Base-by-base conservation (phyloP, 2,113 vertebrate species). In the Notarius lentiginosus region DNA sequence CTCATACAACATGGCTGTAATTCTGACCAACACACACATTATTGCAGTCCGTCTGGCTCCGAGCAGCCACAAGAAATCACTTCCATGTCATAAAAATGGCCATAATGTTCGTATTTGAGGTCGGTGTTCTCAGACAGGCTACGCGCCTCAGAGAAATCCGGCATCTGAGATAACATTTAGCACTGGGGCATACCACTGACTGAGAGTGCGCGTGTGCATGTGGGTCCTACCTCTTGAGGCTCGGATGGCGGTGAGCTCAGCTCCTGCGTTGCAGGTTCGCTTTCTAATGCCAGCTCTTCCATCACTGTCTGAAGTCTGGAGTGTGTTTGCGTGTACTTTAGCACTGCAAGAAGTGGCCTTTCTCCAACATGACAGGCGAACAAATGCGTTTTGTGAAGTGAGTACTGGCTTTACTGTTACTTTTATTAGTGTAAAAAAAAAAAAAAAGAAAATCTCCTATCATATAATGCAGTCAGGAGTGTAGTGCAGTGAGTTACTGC, bases 211-310 rank as follows among this genome's bases (percentile, higher is more conserved):
- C 56, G 72, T 73, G 76, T 14, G 79, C 68, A 86, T 41, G 18
- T 73, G 87, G 14, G 87, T 87, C 61, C 20, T 84, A 58, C 63
- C 92, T 91, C 91, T 92, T 89, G 92, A 92, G 92, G 92, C 90
- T 92, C 91, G 41, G 76, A 1, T 18, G 86, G 84, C 70, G 63
- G 92, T 91, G 91, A 91, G 89, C 87, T 93, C 91, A 91, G 90
- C 85, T 10, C 85, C 91, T 91, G 92, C 90, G 55, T 18, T 91
- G 92, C 89, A 91, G n/a, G 89, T 51, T 90, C 90, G 89, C 93
- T 93, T 68, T 93, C 89, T 91, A 91, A 90, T 58, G 1, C 41
- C 51, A n/a, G 30, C 41, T 77, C 77, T 30, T 73, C 83, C 82
- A 81, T 65, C 60, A 86, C 68, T 77, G 30, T 55, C 51, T 66